A percentile compares a stretch with the other conserved stretches of the same genome.
phyloP scores from a whole-genome alignment of 2,113 vertebrate species.

The Colaptes auratus region DNA sequence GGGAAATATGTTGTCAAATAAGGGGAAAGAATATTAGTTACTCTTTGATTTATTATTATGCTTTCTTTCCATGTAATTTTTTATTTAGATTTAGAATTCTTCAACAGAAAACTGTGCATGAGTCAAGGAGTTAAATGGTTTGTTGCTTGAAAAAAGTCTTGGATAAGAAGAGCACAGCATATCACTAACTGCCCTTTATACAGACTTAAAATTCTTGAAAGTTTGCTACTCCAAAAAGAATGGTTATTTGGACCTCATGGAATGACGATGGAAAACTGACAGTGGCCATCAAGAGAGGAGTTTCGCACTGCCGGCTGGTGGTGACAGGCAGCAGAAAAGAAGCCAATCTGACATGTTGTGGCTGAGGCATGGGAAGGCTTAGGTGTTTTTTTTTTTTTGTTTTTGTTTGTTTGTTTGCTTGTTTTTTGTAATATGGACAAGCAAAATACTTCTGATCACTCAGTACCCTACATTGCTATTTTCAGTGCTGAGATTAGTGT shows the following conservation, averaged over 20 bases:
- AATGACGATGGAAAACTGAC: not conserved
- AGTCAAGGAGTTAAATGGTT: not conserved
- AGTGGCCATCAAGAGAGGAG: not conserved
- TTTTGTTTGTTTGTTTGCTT: not conserved
- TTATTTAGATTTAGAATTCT: not conserved
- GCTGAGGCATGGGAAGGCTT: not conserved
- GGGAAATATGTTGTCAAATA: not conserved
- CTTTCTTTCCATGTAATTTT: not conserved
- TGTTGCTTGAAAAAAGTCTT: not conserved
- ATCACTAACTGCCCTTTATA: not conserved
- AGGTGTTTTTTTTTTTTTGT: too few relatives aligned
- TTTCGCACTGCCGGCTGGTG: not conserved
- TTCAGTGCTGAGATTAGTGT: not conserved
- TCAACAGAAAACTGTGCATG: not conserved
- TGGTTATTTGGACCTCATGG: not conserved
- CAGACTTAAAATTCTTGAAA: not conserved
- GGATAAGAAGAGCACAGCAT: not conserved
- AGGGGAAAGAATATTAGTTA: not conserved
- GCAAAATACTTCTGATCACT: not conserved
- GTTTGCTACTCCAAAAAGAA: constrained; percentile 5
- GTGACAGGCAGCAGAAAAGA: not conserved
- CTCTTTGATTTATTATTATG: not conserved
- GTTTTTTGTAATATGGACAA: not conserved
- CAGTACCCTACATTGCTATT: not conserved
- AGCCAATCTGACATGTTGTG: not conserved